Evolutionary conservation across 2,888 invertebrate species (phyloP), one percentile per base, ranked within the genome.

Genomic region (Watsonalla cultraria): DNA sequence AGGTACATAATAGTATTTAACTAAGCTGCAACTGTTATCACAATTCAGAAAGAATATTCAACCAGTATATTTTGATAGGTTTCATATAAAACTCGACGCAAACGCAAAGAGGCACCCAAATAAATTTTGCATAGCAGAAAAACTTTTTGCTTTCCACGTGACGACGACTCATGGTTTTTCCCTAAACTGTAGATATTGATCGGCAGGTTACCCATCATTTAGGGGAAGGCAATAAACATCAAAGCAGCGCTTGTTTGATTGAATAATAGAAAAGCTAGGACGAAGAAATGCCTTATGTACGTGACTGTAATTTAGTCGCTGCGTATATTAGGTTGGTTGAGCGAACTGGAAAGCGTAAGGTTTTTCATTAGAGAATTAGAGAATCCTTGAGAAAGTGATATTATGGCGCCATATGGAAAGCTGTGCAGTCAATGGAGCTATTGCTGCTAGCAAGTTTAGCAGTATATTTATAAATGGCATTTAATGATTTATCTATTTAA

Each of bases 101-200:
- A 4, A 24, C 24, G 24, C 24, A 24, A 24, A 24, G 24, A 24
- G 24, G 24, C 24, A 24, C 24, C 37, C 6, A 9, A 37, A 8
- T 37, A 48, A 53, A 45, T 24, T 50, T 55, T 35, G 42, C 37
- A 53, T 47, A 34, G 15, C 46, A 33, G 51, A 45, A 35, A 51
- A 52, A 46, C 53, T 61, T 56, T 51, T 54, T 56, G 61, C 59
- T 59, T 65, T 55, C 61, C 64, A 61, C 63, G 57, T 60, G 66
- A 60, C 62, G 73, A 60, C 74, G 72, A 82, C 65, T 82, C 78
- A 73, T 78, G 85, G 86, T 79, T 80, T 86, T 86, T 76, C 82
- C 86, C 84, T 65, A 55, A 74, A 74, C 68, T 70, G 59, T 55
- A 60, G 56, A 61, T 73, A 85, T 86, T 75, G 86, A 86, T 81